Evolutionary conservation across 2,888 invertebrate genomes (phyloP), one percentile per base, ranked within the genome.

Genomic region (Homarus gammarus): DNA sequence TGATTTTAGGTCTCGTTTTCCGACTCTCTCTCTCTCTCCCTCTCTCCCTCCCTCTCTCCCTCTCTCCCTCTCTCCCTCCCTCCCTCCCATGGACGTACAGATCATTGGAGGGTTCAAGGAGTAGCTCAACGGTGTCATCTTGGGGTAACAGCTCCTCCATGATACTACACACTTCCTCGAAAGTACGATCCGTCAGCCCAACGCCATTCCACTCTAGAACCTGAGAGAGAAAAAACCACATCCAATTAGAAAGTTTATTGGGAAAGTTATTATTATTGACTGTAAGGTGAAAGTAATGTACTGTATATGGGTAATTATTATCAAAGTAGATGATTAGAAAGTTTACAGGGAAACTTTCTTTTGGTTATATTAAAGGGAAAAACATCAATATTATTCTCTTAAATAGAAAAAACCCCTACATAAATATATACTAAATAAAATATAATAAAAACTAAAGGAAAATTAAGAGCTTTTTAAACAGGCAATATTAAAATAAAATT

Each of bases 161-260:
- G 92, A 98, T 97, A 89, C 97, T 96, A 93, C 97, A 96, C 64
- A 98, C 97, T 94, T 98, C 98, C 94, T 99, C 98, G 93, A 98
- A 98, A 92, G 97, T 98, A 92, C 97, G 96, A 94, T 98, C 98
- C 79, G 97, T 96, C 90, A 99, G 95, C 0, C 97, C 96, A 90
- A 98, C 96, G 0, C 98, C 97, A 92, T 97, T 96, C 98, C 98
- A 98, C 94, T 98, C 98, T 91, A 98, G 94, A 85, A 99, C 97
- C 92, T 93, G 93, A 78, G n/a, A n/a, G n/a, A n/a, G n/a, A n/a
- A n/a, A n/a, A n/a, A n/a, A 15, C 75, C 0, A 77, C 10, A 72
- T 0, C 6, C 8, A 73, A n/a, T n/a, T 3, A 75, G 10, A 38
- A 1, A 38, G 15, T n/a, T 3, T 36, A 36, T 22, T 0, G 38